Conservation (phyloP, 92 coral and sea anemone genomes). For the Paramuricea clavata region DNA sequence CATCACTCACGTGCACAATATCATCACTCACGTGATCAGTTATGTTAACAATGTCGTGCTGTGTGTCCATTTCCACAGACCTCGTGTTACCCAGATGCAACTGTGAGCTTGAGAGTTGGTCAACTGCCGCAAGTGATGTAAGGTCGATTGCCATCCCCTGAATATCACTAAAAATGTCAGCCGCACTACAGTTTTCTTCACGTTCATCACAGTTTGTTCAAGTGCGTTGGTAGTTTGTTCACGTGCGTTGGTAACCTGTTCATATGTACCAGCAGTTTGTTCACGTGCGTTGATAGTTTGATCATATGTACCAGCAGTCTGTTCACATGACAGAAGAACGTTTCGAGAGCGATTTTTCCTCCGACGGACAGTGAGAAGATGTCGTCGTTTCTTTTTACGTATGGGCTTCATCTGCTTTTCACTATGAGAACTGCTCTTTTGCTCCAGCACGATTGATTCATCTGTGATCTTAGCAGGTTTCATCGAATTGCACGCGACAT, state of each 20-base stretch:
- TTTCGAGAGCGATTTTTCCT: not conserved
- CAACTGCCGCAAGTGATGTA: not conserved
- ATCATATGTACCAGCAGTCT: not conserved
- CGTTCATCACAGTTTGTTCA: not conserved
- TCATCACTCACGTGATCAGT: not conserved
- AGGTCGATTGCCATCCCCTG: not conserved
- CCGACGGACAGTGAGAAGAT: slow-evolving; percentile 21
- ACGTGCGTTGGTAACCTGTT: not conserved
- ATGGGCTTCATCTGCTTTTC: not conserved
- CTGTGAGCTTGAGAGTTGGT: not conserved
- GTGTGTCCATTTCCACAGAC: not conserved
- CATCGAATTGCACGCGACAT: not conserved
- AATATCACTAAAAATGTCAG: not conserved
- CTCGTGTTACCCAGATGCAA: not conserved
- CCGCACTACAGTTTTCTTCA: not conserved
- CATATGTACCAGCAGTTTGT: not conserved
- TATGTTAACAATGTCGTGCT: not conserved
- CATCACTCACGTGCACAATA: not conserved
- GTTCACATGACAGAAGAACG: not conserved
- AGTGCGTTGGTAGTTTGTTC: not conserved
- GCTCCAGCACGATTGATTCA: not conserved
- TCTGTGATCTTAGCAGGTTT: not conserved
- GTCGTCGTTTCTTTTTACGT: slow-evolving; percentile 37
- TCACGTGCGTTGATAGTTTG: not conserved
- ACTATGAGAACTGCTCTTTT: not conserved